Conservation (phyloP, 2,888 invertebrate species). For the Volucella bombylans region DNA sequence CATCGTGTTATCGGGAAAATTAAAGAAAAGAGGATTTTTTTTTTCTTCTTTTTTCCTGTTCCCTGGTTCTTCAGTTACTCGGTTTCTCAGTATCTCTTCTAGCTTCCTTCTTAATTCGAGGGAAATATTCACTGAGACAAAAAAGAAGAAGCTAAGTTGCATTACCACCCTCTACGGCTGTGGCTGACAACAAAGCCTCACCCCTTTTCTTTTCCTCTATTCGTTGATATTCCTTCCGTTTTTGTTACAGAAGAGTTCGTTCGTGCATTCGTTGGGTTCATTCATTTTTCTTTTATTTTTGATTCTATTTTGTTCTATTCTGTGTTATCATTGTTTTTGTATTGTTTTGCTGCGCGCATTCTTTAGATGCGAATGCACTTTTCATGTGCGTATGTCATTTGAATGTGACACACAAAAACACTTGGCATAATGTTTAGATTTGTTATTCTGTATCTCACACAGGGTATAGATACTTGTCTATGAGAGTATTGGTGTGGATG, state of each 20-base stretch:
- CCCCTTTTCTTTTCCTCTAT: neutral
- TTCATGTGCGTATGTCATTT: slow-evolving; percentile 60
- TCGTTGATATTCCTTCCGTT: slow-evolving; percentile 16
- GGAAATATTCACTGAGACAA: neutral
- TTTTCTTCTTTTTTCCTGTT: neutral
- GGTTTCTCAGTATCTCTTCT: neutral
- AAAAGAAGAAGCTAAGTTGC: neutral
- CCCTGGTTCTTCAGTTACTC: neutral
- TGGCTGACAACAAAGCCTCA: neutral
- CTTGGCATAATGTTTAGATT: slow-evolving; percentile 27
- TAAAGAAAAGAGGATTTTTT: slow-evolving; percentile 53
- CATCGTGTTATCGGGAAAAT: slow-evolving; percentile 68
- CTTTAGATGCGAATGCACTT: slow-evolving; percentile 61
- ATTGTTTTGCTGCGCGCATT: slow-evolving; percentile 54
- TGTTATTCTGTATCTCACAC: neutral
- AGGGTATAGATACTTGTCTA: too few relatives aligned
- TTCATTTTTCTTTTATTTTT: slow-evolving; percentile 8
- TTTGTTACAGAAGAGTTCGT: neutral
- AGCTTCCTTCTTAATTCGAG: slow-evolving; percentile 26
- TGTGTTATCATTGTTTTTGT: slow-evolving; percentile 32
- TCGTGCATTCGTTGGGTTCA: slow-evolving; percentile 4
- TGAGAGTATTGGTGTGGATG: neutral
- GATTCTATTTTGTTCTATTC: slow-evolving; percentile 3
- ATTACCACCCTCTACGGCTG: slow-evolving; percentile 13
- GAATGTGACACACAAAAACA: slow-evolving; percentile 61